These are phyloP conservation scores for Hylaea fasciaria DNA, from an alignment of 2,888 invertebrate species.

Conservation along the genomic window DNA sequence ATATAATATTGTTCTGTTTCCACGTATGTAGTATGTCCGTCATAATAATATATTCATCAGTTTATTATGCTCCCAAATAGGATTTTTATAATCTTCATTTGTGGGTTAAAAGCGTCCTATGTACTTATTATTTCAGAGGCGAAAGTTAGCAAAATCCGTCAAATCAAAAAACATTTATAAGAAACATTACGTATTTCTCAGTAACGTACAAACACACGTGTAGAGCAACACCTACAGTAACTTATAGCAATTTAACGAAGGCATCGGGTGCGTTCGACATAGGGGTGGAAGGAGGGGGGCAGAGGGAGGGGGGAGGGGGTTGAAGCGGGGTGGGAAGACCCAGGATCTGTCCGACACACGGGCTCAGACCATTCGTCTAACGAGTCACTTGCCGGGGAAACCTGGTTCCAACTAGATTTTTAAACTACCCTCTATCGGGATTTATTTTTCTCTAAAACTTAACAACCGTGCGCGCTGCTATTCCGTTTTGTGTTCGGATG, in stretches of 20 bases:
- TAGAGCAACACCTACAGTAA: constrained; percentile 19
- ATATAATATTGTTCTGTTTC: too few relatives aligned
- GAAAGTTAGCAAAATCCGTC: background rate
- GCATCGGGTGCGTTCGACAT: constrained; percentile 78
- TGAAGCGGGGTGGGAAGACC: constrained; percentile 34
- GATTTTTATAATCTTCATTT: too few relatives aligned
- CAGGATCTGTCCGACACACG: constrained; percentile 68
- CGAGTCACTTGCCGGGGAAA: constrained; percentile 59
- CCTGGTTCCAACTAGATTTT: constrained; percentile 61
- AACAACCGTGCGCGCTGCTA: constrained; percentile 28
- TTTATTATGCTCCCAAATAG: too few relatives aligned
- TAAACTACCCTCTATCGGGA: constrained; percentile 46
- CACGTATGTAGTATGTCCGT: too few relatives aligned
- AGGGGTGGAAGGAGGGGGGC: constrained; percentile 52
- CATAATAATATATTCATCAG: too few relatives aligned
- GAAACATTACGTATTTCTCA: constrained; percentile 1
- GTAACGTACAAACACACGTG: constrained; percentile 8
- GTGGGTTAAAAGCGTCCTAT: too few relatives aligned
- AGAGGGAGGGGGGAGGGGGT: constrained; percentile 35
- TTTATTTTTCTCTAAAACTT: constrained; percentile 44
- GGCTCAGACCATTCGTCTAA: constrained; percentile 66
- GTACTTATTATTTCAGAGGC: background rate
- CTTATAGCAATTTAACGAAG: constrained; percentile 64
- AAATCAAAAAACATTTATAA: background rate
- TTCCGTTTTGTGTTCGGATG: constrained; percentile 24